Conservation (phyloP, 2,797 vertebrate species). For the Limosa lapponica region DNA sequence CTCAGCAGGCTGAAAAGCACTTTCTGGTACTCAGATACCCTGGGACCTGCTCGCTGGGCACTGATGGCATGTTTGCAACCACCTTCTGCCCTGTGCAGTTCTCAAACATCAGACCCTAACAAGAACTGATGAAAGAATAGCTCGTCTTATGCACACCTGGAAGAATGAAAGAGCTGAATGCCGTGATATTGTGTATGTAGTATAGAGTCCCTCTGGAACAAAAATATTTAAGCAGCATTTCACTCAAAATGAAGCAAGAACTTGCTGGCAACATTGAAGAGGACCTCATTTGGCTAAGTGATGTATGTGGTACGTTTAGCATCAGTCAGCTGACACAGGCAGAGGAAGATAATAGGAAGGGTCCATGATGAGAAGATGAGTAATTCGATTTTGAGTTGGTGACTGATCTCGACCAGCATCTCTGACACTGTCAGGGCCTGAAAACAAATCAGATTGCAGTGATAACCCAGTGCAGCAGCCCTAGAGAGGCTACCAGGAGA, state of each 20-base stretch:
- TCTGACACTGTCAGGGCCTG: background rate
- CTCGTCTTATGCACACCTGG: background rate
- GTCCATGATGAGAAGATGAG: background rate
- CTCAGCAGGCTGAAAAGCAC: rapidly evolving
- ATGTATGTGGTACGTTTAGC: rapidly evolving
- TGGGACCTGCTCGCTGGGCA: rapidly evolving
- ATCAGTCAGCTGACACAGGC: background rate
- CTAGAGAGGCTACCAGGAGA: background rate
- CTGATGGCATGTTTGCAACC: rapidly evolving
- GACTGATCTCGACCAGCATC: background rate
- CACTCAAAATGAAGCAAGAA: background rate
- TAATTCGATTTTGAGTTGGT: background rate
- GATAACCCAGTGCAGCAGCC: background rate
- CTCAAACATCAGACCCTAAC: background rate
- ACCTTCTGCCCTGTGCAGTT: background rate
- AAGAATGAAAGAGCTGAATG: background rate
- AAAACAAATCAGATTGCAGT: background rate
- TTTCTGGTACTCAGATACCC: background rate
- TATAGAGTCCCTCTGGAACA: background rate
- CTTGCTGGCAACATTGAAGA: background rate
- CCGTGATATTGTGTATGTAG: background rate
- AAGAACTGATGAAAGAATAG: background rate
- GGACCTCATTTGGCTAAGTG: background rate
- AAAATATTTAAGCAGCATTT: background rate
- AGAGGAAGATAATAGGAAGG: background rate